A percentile compares a stretch with the other conserved stretches of the same genome.
These are phyloP conservation scores for Parus major DNA, from an alignment of 2,113 vertebrate genomes.

Conservation along the genomic window DNA sequence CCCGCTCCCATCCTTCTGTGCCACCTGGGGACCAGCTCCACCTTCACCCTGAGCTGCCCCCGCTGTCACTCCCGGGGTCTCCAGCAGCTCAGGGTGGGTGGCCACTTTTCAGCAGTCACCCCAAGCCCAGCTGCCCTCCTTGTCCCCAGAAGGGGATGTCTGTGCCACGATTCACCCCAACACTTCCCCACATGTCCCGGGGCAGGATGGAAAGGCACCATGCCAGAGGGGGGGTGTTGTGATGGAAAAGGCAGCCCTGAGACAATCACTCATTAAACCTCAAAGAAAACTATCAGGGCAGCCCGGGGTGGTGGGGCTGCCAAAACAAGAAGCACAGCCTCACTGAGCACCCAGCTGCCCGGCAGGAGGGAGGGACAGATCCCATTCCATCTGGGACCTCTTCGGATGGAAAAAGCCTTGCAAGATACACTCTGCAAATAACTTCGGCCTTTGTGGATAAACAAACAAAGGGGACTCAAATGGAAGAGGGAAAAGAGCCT, in stretches of 20 bases:
- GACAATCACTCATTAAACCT: neutral
- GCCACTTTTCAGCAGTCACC: neutral
- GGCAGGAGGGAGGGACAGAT: neutral
- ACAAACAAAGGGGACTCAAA: neutral
- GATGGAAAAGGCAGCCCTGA: neutral
- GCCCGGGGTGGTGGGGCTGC: neutral
- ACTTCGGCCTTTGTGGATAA: neutral
- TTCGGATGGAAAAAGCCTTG: neutral
- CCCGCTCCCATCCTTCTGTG: fast-evolving
- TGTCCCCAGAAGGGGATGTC: neutral
- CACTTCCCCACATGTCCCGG: fast-evolving
- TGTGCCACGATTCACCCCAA: neutral
- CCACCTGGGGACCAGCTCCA: neutral
- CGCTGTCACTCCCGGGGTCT: fast-evolving
- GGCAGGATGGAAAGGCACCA: neutral
- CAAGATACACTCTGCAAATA: neutral
- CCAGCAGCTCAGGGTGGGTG: neutral
- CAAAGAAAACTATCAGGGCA: neutral
- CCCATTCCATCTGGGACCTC: neutral
- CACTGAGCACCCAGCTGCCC: fast-evolving
- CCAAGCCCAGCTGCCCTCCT: fast-evolving
- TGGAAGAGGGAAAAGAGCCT: neutral
- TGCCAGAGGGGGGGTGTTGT: neutral
- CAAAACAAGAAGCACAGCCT: neutral
- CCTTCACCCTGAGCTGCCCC: neutral